Evolutionary conservation across 2,113 vertebrate species (phyloP), one percentile per base, ranked within the genome.

Genomic region (Heloderma charlesbogerti): DNA sequence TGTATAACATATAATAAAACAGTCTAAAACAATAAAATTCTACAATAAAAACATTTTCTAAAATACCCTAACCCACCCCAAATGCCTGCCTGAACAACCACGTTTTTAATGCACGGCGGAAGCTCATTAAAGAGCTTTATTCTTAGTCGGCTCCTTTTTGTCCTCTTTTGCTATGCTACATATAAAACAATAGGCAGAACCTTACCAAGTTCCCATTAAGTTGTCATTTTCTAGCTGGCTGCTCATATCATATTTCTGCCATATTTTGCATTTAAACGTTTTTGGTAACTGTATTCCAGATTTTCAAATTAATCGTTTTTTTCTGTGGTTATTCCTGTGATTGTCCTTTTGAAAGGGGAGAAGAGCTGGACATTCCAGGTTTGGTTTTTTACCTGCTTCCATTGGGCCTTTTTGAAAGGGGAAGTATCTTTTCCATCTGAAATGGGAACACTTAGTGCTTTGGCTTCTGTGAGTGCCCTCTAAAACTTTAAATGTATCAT

Each of bases 401-500:
- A 90, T 82, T 90, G 86, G 94, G 93, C 89, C 89, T 93, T 93
- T 72, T 91, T 86, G 82, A 40, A 79, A 37, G 63, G 63, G 86
- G 84, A 90, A 92, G 74, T 31, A 29, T 57, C 31, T 15, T 78
- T 54, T 92, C 88, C 71, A 27, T 90, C 31, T 90, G 90, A 93
- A 95, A 95, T 51, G 90, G 90, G 86, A 95, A 29, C 87, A 81
- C 91, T 94, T 92, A 45, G 27, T 57, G 81, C 83, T 48, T 75
- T 34, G 69, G n/a, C 74, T 93, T 94, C 69, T 0, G 90, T 88
- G 92, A 91, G 95, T 95, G 90, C 85, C 94, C 91, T 92, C 93
- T 93, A 22, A 96, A 92, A 86, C 93, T 96, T 94, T 94, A 92
- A 91, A 95, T 95, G 93, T 92, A 95, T 91, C 93, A 93, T 94